Evolutionary conservation across 92 coral and sea anemone species (phyloP).

Genomic region (Phenganax stokvisi): DNA sequence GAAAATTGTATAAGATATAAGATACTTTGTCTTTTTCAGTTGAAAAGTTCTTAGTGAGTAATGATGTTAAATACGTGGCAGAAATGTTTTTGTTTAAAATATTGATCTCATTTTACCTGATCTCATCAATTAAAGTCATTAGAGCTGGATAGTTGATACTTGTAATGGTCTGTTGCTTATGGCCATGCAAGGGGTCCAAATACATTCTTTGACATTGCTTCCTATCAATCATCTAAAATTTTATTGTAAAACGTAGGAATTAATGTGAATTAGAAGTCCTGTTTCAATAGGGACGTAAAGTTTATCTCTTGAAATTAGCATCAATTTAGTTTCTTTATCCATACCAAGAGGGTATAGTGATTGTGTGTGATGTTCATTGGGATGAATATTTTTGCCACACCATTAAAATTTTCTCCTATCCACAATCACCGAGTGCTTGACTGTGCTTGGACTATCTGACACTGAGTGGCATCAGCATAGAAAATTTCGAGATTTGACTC

Average conservation of each 20-base stretch:
- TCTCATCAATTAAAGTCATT: constrained; percentile 28
- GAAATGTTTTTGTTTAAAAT: no score
- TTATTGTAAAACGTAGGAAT: no score
- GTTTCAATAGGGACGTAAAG: not conserved
- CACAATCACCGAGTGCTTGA: constrained; percentile 54
- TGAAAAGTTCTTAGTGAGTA: no score
- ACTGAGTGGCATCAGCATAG: constrained; percentile 54
- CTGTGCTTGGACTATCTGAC: constrained; percentile 44
- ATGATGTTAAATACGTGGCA: no score
- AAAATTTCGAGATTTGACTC: constrained; percentile 29
- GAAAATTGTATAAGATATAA: not conserved
- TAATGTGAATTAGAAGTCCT: no score
- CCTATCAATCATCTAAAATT: constrained; percentile 27
- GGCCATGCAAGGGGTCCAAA: constrained; percentile 38
- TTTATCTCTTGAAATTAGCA: not conserved
- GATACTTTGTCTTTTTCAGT: not conserved
- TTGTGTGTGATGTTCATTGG: constrained; percentile 50
- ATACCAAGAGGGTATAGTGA: constrained; percentile 62
- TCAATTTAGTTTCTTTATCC: not conserved
- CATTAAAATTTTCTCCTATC: constrained; percentile 44
- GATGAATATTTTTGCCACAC: constrained; percentile 43
- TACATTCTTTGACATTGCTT: constrained; percentile 23
- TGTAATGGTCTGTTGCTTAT: constrained; percentile 30
- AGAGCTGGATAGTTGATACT: constrained; percentile 24
- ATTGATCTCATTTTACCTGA: constrained; percentile 13